These are phyloP conservation scores for Triplophysa siluroides DNA, from an alignment of 2,113 vertebrate species.

Conservation along the genomic window DNA sequence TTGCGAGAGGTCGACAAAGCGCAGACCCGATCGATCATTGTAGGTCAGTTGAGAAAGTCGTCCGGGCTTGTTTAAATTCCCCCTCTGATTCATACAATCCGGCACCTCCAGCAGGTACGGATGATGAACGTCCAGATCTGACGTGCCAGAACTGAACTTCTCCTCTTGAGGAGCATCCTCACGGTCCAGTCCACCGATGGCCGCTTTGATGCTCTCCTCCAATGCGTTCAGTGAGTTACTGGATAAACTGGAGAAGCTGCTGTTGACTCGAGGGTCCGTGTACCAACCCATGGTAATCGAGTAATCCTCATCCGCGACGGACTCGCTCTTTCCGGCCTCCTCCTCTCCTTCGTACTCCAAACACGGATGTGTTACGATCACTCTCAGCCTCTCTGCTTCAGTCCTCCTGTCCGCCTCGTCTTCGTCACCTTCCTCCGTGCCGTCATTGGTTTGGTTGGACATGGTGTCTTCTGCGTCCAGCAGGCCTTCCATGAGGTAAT, in stretches of 20 bases:
- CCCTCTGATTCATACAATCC: slow-evolving; percentile 40
- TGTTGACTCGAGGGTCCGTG: slow-evolving; percentile 78
- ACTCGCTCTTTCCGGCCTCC: slow-evolving; percentile 51
- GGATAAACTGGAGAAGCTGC: slow-evolving; percentile 89
- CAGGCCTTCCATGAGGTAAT: slow-evolving; percentile 75
- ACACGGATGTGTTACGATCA: slow-evolving; percentile 64
- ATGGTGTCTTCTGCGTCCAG: slow-evolving; percentile 67
- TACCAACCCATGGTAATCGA: slow-evolving; percentile 77
- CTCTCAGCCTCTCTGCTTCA: slow-evolving; percentile 65
- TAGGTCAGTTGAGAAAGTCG: slow-evolving; percentile 64
- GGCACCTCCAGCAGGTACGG: slow-evolving; percentile 71
- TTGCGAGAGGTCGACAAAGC: slow-evolving; percentile 76
- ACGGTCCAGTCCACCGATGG: slow-evolving; percentile 48
- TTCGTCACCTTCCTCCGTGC: slow-evolving; percentile 66
- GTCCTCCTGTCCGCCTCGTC: slow-evolving; percentile 52
- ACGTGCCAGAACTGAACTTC: slow-evolving; percentile 52
- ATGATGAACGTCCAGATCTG: slow-evolving; percentile 71
- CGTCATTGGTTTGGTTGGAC: slow-evolving; percentile 67
- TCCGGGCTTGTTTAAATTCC: slow-evolving; percentile 3
- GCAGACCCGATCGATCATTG: slow-evolving; percentile 69
- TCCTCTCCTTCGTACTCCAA: slow-evolving; percentile 50
- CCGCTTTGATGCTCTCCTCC: slow-evolving; percentile 73
- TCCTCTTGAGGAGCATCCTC: slow-evolving; percentile 51
- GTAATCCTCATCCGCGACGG: slow-evolving; percentile 64
- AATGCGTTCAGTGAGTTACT: slow-evolving; percentile 88